Percentiles rank a stretch among this genome's conserved stretches.
Evolutionary conservation across 1,140 invertebrate species (phyloP).

Genomic region (Elysia chlorotica): DNA sequence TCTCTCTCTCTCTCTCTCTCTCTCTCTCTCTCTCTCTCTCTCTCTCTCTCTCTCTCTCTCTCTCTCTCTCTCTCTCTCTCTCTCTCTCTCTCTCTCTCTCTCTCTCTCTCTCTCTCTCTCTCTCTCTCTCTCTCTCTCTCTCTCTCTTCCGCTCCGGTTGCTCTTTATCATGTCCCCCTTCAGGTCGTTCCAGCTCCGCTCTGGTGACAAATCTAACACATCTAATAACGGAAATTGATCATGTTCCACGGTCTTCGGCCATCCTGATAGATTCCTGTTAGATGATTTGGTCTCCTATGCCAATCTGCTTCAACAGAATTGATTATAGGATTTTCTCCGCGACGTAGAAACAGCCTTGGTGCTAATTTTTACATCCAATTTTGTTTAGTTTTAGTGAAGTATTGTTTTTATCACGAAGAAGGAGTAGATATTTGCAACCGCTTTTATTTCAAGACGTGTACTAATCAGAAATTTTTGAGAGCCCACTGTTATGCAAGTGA

Average conservation of each 20-base stretch:
- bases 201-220: not conserved
- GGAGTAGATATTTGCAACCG: too few species aligned
- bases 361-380: too few species aligned
- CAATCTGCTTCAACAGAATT: too few species aligned
- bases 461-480: too few species aligned
- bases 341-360: too few species aligned
- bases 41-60: constrained; percentile 3
- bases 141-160: not conserved
- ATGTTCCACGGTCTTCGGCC: not conserved
- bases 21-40: constrained; percentile 5
- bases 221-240: not conserved
- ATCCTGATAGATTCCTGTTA: not conserved
- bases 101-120: not conserved
- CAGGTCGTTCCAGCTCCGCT: too few species aligned
- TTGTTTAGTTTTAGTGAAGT: too few species aligned
- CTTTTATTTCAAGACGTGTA: too few species aligned
- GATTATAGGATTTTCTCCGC: too few species aligned
- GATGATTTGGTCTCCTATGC: not conserved
- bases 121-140: not conserved
- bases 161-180: too few species aligned
- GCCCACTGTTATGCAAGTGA: too few species aligned
- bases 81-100: constrained; percentile 6
- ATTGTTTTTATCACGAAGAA: too few species aligned
- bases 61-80: constrained; percentile 12
- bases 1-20: not conserved